phyloP scores from a whole-genome alignment of 2,113 vertebrate genomes.

The Epinephelus fuscoguttatus region DNA sequence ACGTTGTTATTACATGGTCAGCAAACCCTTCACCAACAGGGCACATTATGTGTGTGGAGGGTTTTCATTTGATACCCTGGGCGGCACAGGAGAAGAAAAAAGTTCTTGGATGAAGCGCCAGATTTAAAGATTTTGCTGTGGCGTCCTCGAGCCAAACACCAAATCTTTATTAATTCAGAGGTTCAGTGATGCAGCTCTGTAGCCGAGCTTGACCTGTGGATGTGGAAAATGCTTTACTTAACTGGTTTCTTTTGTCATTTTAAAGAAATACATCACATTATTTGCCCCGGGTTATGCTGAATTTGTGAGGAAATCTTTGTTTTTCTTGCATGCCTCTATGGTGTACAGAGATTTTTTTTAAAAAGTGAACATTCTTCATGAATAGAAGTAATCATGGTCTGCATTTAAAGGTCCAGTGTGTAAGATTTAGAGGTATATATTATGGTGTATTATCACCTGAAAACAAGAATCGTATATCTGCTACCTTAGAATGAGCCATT shows the following conservation, averaged over 20 bases:
- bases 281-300: too few species aligned
- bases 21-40: background rate
- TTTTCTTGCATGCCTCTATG: too few species aligned
- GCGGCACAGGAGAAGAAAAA: background rate
- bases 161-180: background rate
- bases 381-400: too few species aligned
- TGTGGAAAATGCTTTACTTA: background rate
- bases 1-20: background rate
- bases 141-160: background rate
- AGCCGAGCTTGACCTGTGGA: conserved; percentile 14
- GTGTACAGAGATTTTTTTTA: too few species aligned
- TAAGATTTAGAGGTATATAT: too few species aligned
- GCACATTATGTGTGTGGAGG: background rate
- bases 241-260: background rate
- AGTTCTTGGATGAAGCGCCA: background rate
- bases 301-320: too few species aligned
- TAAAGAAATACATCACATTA: background rate
- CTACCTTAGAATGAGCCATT: too few species aligned
- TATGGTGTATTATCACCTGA: too few species aligned
- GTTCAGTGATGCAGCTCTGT: background rate
- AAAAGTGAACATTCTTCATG: too few species aligned
- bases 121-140: background rate
- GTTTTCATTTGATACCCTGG: background rate
- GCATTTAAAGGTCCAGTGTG: too few species aligned
- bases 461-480: too few species aligned